Conservation (phyloP, 2,113 vertebrate genomes). For the Sinocyclocheilus maitianheensis region DNA sequence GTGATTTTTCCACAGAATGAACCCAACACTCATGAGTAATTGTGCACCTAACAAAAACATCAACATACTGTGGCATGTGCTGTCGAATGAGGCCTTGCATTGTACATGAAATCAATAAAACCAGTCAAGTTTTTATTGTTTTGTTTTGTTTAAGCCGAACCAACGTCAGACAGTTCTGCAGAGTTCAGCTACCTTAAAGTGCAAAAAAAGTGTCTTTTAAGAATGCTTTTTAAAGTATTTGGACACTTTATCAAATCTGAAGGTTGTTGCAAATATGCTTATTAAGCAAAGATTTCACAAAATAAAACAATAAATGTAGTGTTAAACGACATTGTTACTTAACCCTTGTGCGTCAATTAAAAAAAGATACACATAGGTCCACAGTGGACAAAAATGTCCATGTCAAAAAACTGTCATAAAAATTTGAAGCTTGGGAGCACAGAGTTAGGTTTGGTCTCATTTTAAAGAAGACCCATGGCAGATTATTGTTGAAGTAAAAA, state of each 20-base stretch:
- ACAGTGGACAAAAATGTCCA: too few species aligned
- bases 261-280: not conserved
- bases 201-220: not conserved
- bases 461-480: too few species aligned
- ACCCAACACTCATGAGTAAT: slow-evolving; percentile 25
- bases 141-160: not conserved
- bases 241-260: not conserved
- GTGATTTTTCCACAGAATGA: slow-evolving; percentile 15
- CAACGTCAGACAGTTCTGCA: not conserved
- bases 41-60: slow-evolving; percentile 17
- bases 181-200: not conserved
- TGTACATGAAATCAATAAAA: slow-evolving; percentile 13
- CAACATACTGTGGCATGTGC: not conserved
- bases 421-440: too few species aligned
- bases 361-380: too few species aligned
- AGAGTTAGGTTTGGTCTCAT: too few species aligned
- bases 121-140: not conserved
- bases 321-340: not conserved
- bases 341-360: too few species aligned
- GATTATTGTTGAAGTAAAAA: too few species aligned
- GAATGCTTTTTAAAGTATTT: not conserved
- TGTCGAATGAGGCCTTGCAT: not conserved
- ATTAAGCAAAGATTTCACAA: not conserved
- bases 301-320: not conserved
- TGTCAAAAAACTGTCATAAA: too few species aligned